Conservation (phyloP, 2,888 invertebrate species). For the Ormyrus pomaceus region DNA sequence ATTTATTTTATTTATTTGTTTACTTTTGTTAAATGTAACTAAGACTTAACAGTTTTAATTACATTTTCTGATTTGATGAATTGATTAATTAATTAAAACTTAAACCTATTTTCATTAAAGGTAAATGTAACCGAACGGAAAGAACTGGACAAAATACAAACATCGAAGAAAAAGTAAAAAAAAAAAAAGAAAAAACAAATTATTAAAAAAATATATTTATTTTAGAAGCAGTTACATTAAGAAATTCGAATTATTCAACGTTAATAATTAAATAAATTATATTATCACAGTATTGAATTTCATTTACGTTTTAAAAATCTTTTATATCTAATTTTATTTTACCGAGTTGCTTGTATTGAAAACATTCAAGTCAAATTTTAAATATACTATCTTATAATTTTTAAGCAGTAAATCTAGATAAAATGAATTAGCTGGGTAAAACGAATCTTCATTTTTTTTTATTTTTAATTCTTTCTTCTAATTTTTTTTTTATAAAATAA, state of each 20-base stretch:
- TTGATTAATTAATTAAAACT: too few relatives aligned
- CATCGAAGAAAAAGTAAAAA: conserved; percentile 49
- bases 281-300: conserved; percentile 57
- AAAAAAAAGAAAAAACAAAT: background rate
- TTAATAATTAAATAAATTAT: conserved; percentile 47
- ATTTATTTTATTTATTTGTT: too few relatives aligned
- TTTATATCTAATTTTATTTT: conserved; percentile 7
- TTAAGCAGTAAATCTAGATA: background rate
- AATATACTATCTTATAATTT: background rate
- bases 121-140: background rate
- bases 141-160: conserved; percentile 44
- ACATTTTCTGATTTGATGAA: too few relatives aligned
- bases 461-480: background rate
- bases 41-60: too few relatives aligned
- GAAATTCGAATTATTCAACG: conserved; percentile 31
- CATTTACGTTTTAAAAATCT: conserved; percentile 10
- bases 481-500: conserved; percentile 2
- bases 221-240: conserved; percentile 49
- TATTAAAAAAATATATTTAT: conserved; percentile 42
- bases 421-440: background rate
- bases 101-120: background rate
- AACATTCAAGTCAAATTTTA: background rate
- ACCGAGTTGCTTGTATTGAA: background rate
- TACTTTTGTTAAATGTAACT: too few relatives aligned
- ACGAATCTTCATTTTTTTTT: background rate